These are phyloP conservation scores for Samia ricini DNA, from an alignment of 1,140 invertebrate genomes.

Conservation along the genomic window DNA sequence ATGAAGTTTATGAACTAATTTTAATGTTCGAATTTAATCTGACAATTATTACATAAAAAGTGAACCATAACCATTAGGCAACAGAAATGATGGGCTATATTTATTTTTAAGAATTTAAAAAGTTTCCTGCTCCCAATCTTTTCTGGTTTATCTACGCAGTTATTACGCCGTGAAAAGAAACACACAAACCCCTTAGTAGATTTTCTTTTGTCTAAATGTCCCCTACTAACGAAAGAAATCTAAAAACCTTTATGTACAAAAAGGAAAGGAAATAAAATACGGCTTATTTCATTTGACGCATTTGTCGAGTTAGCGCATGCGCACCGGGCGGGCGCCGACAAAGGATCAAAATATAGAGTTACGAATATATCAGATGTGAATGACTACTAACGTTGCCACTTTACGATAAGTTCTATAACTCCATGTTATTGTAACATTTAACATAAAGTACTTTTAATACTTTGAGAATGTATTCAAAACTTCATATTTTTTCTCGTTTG, in stretches of 20 bases:
- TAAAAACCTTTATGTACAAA: slow-evolving; percentile 57
- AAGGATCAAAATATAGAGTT: slow-evolving; percentile 29
- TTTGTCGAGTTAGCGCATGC: slow-evolving; percentile 75
- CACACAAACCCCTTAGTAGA: background rate
- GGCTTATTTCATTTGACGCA: slow-evolving; percentile 71
- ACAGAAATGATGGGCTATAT: no score
- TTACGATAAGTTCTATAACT: background rate
- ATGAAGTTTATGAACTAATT: no score
- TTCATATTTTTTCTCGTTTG: no score
- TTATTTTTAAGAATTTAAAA: no score
- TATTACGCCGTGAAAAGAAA: background rate
- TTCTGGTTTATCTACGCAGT: background rate
- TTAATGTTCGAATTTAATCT: no score
- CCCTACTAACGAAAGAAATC: slow-evolving; percentile 38
- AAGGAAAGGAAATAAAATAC: slow-evolving; percentile 72
- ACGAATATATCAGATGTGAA: background rate
- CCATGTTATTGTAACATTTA: background rate
- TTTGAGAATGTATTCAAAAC: no score
- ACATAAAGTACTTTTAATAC: background rate
- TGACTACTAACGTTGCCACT: background rate
- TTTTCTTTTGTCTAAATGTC: slow-evolving; percentile 4
- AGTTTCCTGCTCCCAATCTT: background rate
- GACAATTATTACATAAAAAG: no score
- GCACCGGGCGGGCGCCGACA: slow-evolving; percentile 72
- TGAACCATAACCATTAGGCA: no score